Conservation (phyloP, 2,888 invertebrate species). For the Trissolcus brochymenae region DNA sequence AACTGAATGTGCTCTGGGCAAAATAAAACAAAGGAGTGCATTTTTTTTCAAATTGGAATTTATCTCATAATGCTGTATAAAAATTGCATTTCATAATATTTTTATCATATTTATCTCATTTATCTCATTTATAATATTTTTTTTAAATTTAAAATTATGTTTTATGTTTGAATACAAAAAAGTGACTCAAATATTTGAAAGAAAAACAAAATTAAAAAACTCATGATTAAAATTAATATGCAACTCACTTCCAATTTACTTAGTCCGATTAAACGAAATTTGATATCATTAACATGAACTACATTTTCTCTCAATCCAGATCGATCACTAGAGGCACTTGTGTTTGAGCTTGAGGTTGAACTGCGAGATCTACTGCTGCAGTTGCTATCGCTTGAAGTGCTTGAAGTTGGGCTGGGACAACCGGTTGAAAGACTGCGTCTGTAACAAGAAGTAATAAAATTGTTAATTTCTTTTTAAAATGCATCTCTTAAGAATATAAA, state of each 20-base stretch:
- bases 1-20: no score
- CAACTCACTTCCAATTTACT: constrained; percentile 67
- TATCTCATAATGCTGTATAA: no score
- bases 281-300: constrained; percentile 66
- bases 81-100: no score
- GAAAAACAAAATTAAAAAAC: background rate
- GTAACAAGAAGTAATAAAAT: constrained; percentile 8
- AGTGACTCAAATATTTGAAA: background rate
- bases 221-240: background rate
- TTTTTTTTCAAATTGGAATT: no score
- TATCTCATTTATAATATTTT: no score
- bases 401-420: constrained; percentile 52
- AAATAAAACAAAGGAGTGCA: no score
- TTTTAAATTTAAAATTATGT: no score
- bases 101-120: no score
- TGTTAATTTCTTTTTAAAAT: background rate
- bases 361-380: constrained; percentile 18
- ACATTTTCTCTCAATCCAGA: constrained; percentile 69
- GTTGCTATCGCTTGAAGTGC: constrained; percentile 12
- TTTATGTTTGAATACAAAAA: background rate
- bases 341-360: constrained; percentile 29
- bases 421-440: constrained; percentile 36
- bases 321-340: constrained; percentile 65
- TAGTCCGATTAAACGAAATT: constrained; percentile 64
- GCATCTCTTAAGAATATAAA: background rate